Evolutionary conservation across 2,888 invertebrate genomes (phyloP), one percentile per base, ranked within the genome.

Genomic region (Phengaris arion): DNA sequence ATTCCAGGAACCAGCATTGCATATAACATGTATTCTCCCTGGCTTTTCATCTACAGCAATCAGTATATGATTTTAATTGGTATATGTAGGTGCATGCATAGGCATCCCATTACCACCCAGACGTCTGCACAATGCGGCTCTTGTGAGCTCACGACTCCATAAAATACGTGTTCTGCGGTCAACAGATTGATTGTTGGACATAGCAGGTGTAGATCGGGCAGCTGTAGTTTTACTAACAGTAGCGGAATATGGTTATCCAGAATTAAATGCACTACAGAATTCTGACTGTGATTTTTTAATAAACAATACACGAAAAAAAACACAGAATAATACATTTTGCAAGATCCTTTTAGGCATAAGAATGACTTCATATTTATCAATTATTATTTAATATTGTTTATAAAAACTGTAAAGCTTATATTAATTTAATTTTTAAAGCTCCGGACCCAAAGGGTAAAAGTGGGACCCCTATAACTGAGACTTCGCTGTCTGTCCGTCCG

Each of bases 91-190:
- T 22, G 51, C 72, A 72, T 72, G 72, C 54, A 72, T 52, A 68
- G 75, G 74, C 74, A 75, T 77, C 75, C 77, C 76, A 77, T 79
- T 77, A 79, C 55, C 77, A 77, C 77, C 78, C 77, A 78, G 77
- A 77, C 77, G 78, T 80, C 76, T 79, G 78, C 79, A 89, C 86
- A 86, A 88, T 86, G 83, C 84, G 74, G 78, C 89, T 86, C 91
- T 90, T 83, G 87, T 86, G 82, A 83, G 81, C 80, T 82, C 86
- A 86, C 81, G 80, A 82, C 84, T 83, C 85, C 86, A 85, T 87
- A 84, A 85, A 87, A 89, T 89, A 88, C 86, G 84, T 88, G 89
- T 87, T 83, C 86, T 83, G 87, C 81, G 88, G 90, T 87, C 88
- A 89, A 85, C 85, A 85, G 85, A 86, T 85, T 86, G 84, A 80